Evolutionary conservation across 2,888 invertebrate species (phyloP), one percentile per base, ranked within the genome.

Genomic region (Drosophila neotestacea): DNA sequence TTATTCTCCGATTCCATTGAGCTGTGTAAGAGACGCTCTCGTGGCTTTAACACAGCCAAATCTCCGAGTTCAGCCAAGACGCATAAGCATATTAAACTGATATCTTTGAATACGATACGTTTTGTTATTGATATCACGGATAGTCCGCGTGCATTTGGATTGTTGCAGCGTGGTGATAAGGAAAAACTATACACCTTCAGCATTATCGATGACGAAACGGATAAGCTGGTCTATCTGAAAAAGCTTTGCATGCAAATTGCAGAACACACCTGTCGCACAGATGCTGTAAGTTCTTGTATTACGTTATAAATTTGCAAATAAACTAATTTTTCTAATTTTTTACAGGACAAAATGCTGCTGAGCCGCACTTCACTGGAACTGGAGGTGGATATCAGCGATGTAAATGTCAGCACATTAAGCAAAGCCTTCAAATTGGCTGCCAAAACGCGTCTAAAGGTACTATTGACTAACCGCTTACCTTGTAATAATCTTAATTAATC

Each of bases 1-100:
- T 94, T 99, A 32, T 99, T 99, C 93, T 97, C 97, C 41, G 99
- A 99, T 93, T 96, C 97, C 69, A 94, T 99, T 91, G 98, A 98
- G 94, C 97, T 99, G 89, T 96, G 96, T 93, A 96, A 96, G 91
- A 95, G 96, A 91, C 94, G 97, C 87, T 96, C 96, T 48, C 96
- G 96, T 92, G 95, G 94, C 55, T 95, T 95, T 74, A 95, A 95
- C 83, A 94, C 94, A 46, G 93, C 95, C 69, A 95, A 96, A 90
- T 96, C 95, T 79, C 96, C 96, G 0, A 95, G 92, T 75, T 94
- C 95, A 46, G 95, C 95, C 81, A 98, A 98, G 92, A 96, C 96
- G 1, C 98, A 96, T 93, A 97, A 98, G 91, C 98, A 98, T 92
- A 95, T 98, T 73, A 96, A 96, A 87, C 94, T 98, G 90, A 95